Evolutionary conservation across 2,113 vertebrate species (phyloP).

Genomic region (human (Homo sapiens)): DNA sequence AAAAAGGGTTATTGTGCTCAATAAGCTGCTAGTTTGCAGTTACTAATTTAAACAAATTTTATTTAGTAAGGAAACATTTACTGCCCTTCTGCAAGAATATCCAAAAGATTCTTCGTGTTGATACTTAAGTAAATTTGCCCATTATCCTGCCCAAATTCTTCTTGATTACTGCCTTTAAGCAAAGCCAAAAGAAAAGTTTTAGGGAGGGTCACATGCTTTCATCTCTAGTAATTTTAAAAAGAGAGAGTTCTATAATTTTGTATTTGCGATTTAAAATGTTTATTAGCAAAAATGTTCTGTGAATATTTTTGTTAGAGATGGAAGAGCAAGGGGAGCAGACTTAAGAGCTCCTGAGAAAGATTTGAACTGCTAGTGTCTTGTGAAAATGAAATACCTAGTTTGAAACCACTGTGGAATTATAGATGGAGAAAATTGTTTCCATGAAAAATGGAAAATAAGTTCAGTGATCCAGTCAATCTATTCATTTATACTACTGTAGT

Average conservation of each 20-base stretch:
- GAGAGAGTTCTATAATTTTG: conserved; percentile 38
- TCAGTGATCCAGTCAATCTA: conserved; percentile 22
- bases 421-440: conserved; percentile 49
- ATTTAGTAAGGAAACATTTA: conserved; percentile 15
- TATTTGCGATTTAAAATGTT: neutral
- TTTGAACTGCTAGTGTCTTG: neutral
- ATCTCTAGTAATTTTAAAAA: conserved; percentile 30
- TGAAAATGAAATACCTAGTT: conserved; percentile 54
- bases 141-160: neutral
- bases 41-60: conserved; percentile 22
- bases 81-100: conserved; percentile 17
- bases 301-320: conserved; percentile 21
- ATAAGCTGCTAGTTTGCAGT: conserved; percentile 12
- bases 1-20: neutral
- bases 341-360: conserved; percentile 9
- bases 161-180: conserved; percentile 10
- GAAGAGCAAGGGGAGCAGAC: neutral
- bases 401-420: conserved; percentile 47
- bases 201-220: conserved; percentile 12
- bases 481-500: conserved; percentile 23
- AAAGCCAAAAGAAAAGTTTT: conserved; percentile 33
- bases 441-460: conserved; percentile 47
- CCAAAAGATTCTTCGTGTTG: conserved; percentile 5
- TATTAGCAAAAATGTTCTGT: conserved; percentile 15
- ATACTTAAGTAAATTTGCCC: conserved; percentile 23